Evolutionary conservation across 2,797 vertebrate species (phyloP).

Genomic region (Odontamblyopus lacepedii): DNA sequence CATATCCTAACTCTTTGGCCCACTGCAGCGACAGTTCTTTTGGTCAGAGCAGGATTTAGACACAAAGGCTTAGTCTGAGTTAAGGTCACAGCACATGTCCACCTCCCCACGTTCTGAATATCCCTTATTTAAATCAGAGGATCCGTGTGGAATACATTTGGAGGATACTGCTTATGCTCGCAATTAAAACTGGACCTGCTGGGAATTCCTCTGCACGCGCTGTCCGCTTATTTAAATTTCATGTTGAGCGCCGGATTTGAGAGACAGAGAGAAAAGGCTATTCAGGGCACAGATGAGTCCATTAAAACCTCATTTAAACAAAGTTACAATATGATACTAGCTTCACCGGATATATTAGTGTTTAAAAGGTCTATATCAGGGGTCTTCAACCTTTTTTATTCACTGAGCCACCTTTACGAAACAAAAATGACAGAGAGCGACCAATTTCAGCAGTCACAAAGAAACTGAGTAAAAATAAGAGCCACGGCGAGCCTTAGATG

Average conservation of each 20-base stretch:
- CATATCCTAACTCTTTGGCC: not conserved
- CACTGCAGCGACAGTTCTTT: not conserved
- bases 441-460: no score
- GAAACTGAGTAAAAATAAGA: no score
- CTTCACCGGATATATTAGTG: not conserved
- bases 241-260: conserved; percentile 24
- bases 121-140: conserved; percentile 28
- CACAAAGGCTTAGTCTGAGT: conserved; percentile 22
- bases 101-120: conserved; percentile 14
- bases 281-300: conserved; percentile 27
- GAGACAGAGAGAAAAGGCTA: conserved; percentile 22
- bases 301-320: conserved; percentile 14
- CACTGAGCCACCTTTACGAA: no score
- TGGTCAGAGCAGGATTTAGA: not conserved
- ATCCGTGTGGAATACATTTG: conserved; percentile 17
- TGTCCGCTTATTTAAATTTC: conserved; percentile 15
- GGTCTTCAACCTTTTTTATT: no score
- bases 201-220: conserved; percentile 13
- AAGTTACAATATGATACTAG: conserved; percentile 3
- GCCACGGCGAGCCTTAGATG: no score
- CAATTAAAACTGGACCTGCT: conserved; percentile 32
- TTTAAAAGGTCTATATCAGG: no score
- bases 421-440: no score
- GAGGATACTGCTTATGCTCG: conserved; percentile 28
- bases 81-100: conserved; percentile 18